phyloP scores from a whole-genome alignment of 2,113 vertebrate genomes.

The Zapornia atra region DNA sequence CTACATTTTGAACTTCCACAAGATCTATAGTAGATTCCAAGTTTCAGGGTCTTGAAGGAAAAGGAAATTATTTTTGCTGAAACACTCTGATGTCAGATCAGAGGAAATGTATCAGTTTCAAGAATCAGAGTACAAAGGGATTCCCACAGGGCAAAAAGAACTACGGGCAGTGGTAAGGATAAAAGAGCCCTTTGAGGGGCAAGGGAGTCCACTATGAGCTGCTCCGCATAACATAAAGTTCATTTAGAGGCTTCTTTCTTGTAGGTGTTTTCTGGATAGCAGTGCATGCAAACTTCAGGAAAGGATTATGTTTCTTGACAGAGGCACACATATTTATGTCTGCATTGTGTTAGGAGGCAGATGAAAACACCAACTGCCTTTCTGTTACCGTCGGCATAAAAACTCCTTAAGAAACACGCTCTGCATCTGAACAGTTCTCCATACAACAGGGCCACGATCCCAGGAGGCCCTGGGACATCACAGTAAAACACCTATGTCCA shows the following conservation, averaged over 20 bases:
- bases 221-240: slow-evolving; percentile 11
- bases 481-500: neutral
- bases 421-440: neutral
- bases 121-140: slow-evolving; percentile 40
- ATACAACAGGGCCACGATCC: neutral
- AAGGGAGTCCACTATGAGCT: slow-evolving; percentile 1
- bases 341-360: neutral
- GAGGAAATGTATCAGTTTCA: slow-evolving; percentile 29
- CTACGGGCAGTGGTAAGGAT: slow-evolving; percentile 1
- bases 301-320: slow-evolving; percentile 9
- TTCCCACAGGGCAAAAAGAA: slow-evolving; percentile 9
- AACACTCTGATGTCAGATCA: slow-evolving; percentile 55
- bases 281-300: neutral
- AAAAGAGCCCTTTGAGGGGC: slow-evolving; percentile 38
- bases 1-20: neutral
- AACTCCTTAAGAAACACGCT: neutral
- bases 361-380: slow-evolving; percentile 9
- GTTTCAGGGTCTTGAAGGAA: slow-evolving; percentile 32
- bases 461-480: neutral
- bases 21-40: neutral
- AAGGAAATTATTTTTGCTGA: slow-evolving; percentile 30
- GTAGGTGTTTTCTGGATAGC: neutral
- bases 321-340: neutral
- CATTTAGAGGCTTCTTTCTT: slow-evolving; percentile 14
- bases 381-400: neutral